Percentiles rank a stretch among this genome's conserved stretches.
These are phyloP conservation scores for Hylaea fasciaria DNA, from an alignment of 2,888 invertebrate genomes.

Conservation along the genomic window DNA sequence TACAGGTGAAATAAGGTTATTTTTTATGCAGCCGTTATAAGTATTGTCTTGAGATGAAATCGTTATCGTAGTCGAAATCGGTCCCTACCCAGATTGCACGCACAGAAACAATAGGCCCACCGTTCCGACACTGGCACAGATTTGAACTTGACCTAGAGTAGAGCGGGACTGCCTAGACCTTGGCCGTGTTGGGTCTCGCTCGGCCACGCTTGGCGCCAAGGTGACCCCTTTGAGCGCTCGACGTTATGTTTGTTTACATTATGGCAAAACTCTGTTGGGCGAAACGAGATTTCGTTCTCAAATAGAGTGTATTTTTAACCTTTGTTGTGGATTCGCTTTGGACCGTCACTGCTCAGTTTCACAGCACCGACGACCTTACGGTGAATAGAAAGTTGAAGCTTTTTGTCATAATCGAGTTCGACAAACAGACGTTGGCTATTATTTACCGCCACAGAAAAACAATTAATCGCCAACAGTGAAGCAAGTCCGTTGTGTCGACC, in stretches of 20 bases:
- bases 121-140: constrained; percentile 5
- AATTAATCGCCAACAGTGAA: neutral
- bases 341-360: no score
- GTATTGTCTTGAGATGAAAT: no score
- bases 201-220: constrained; percentile 25
- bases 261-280: neutral
- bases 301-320: neutral
- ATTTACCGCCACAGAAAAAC: neutral
- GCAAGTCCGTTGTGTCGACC: neutral
- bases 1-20: no score
- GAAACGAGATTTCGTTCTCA: constrained; percentile 1
- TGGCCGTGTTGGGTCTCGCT: constrained; percentile 15
- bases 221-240: constrained; percentile 32
- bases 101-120: constrained; percentile 19
- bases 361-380: no score
- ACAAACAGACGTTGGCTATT: no score
- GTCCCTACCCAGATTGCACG: neutral
- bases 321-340: neutral
- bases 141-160: constrained; percentile 51
- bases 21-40: no score
- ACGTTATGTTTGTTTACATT: constrained; percentile 12
- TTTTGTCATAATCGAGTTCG: no score
- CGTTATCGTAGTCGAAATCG: no score
- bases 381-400: no score
- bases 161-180: constrained; percentile 39